Evolutionary conservation across 2,888 invertebrate species (phyloP).

Genomic region (Elegia similella): DNA sequence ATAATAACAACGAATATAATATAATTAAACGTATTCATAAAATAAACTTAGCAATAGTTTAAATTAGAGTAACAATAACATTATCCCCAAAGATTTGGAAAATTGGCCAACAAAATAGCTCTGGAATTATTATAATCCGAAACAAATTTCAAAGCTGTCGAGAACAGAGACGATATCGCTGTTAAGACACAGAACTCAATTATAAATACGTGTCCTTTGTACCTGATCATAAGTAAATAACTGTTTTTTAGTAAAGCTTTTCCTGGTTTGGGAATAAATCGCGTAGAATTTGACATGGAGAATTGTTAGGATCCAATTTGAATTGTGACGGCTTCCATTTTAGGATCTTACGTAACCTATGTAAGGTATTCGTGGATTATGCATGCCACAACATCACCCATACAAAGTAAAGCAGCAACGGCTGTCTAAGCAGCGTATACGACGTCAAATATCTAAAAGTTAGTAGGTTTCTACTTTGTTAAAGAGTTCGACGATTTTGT

Average conservation of each 20-base stretch:
- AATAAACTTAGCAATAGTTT: neutral
- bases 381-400: neutral
- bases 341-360: neutral
- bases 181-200: slow-evolving; percentile 19
- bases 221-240: too few species aligned
- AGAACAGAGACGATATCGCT: neutral
- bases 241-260: too few species aligned
- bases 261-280: neutral
- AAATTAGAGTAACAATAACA: neutral
- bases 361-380: slow-evolving; percentile 4
- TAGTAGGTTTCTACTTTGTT: too few species aligned
- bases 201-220: too few species aligned
- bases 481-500: too few species aligned
- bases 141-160: too few species aligned
- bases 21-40: neutral
- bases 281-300: neutral
- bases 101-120: neutral
- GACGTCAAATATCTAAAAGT: neutral
- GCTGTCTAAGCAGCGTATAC: neutral
- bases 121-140: neutral
- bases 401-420: neutral
- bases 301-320: neutral
- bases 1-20: neutral
- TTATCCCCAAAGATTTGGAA: neutral
- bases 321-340: neutral